A percentile compares a stretch with the other conserved stretches of the same genome.
These are phyloP conservation scores for Crambe crambe DNA, from an alignment of 37 sponge, comb jelly and placozoan genomes.

Conservation along the genomic window DNA sequence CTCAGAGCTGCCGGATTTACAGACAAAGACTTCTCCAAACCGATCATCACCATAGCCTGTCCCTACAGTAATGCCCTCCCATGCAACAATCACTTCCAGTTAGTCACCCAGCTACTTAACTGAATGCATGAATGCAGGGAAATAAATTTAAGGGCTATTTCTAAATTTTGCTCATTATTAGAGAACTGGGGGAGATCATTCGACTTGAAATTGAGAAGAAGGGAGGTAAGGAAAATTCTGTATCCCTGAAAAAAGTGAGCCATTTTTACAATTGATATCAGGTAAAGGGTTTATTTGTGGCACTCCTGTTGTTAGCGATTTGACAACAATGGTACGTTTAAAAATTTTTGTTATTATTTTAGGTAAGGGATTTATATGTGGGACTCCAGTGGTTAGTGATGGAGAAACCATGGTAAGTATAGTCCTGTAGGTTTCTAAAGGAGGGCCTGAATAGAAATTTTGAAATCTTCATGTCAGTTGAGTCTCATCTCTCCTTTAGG, in stretches of 20 bases:
- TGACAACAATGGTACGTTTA: slow-evolving; percentile 58
- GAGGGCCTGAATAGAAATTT: no score
- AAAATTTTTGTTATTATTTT: no score
- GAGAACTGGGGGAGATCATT: slow-evolving; percentile 54
- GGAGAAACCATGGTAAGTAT: not conserved
- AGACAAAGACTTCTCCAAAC: slow-evolving; percentile 73
- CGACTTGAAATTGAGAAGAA: slow-evolving; percentile 54
- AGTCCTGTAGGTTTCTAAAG: no score
- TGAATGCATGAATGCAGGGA: not conserved
- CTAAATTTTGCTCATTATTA: no score
- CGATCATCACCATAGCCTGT: slow-evolving; percentile 61
- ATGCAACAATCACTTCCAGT: slow-evolving; percentile 79
- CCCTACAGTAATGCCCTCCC: slow-evolving; percentile 82
- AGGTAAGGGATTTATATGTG: no score
- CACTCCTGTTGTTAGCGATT: slow-evolving; percentile 81
- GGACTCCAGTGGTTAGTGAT: no score
- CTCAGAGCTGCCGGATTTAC: slow-evolving; percentile 70
- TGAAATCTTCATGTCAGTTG: no score
- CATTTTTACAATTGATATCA: not conserved
- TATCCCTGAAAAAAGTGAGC: not conserved
- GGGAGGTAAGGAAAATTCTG: slow-evolving; percentile 54
- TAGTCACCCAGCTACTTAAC: not conserved
- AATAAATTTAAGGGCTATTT: not conserved
- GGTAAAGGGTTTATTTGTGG: slow-evolving; percentile 68
- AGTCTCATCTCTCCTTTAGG: slow-evolving; percentile 15